Base-by-base conservation (phyloP, 2,888 invertebrate species). In the Nomada hirtipes region DNA sequence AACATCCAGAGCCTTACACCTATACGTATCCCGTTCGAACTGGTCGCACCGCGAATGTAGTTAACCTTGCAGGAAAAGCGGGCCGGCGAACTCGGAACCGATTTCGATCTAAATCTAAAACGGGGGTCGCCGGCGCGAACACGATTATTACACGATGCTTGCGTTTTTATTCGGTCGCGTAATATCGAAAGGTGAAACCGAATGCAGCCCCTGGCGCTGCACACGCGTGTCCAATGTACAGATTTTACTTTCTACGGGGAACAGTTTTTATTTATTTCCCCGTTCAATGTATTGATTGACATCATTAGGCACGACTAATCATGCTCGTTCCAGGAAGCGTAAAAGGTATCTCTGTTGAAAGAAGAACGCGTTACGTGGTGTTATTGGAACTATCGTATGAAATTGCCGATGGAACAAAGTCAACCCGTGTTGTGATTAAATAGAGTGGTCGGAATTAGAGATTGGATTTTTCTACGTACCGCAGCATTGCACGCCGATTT, bases 21-120 rank as follows among this genome's bases (percentile, higher is more conserved):
- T 65, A 65, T 69, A 26, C 26, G 26, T 26, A 73, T 67, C 10
- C 26, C 11, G 15, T 52, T 63, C 10, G 29, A 60, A 76, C 29
- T 42, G 36, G 13, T 53, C 26, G 20, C 55, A 73, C 50, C 81
- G 89, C 86, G 90, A 91, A 89, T 91, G 91, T 90, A 90, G 90
- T 89, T 90, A 82, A 87, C 91, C 91, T 91, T 90, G 90, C 61
- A 11, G 68, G 42, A 72, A 68, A 60, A 69, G 52, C 23, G 55
- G 23, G 10, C 13, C 23, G 23, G 4, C 67, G 50, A 64, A 67
- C 61, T 64, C 67, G 73, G 26, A 60, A 59, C 26, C 15, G 47
- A 67, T 52, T 70, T 77, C 65, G 73, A 63, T 74, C 59, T 9
- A 13, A 2, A 4, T 10, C 47, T 50, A 26, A 59, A 64, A 52